These are phyloP conservation scores for Tetramorium alpestre DNA, from an alignment of 1,140 invertebrate species.

Conservation along the genomic window DNA sequence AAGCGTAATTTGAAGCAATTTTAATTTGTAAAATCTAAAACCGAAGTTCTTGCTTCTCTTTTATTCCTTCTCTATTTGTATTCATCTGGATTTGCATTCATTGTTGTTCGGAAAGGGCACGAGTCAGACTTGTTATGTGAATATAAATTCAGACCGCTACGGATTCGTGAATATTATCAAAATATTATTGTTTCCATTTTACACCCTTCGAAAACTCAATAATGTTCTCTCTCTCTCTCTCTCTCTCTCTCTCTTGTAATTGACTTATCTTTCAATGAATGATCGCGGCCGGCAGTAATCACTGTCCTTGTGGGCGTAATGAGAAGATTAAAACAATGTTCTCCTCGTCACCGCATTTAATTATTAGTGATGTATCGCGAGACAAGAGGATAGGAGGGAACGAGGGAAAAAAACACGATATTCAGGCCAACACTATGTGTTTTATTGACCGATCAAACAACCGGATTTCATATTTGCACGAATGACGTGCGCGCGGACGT, in stretches of 20 bases:
- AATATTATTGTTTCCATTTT: constrained; percentile 72
- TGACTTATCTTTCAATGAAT: constrained; percentile 68
- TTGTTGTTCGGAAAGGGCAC: constrained; percentile 5
- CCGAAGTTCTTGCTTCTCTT: neutral
- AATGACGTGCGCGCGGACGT: neutral
- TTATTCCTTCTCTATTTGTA: neutral
- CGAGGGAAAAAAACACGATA: neutral
- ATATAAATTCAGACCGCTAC: neutral
- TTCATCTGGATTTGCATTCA: constrained; percentile 9
- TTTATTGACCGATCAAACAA: constrained; percentile 72
- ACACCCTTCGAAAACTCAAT: constrained; percentile 67
- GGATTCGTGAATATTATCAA: neutral
- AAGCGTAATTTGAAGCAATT: neutral
- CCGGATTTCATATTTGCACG: constrained; percentile 71
- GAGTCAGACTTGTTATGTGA: neutral
- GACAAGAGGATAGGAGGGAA: neutral
- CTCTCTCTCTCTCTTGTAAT: constrained; percentile 48
- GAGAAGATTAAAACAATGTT: constrained; percentile 74
- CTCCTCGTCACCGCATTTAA: constrained; percentile 67
- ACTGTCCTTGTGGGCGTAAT: constrained; percentile 71
- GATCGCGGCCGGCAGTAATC: constrained; percentile 37
- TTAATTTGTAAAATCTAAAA: neutral
- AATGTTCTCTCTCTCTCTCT: constrained; percentile 57
- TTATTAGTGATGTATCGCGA: constrained; percentile 69
- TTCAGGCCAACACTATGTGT: neutral